Percentiles rank a stretch among this genome's conserved stretches.
Evolutionary conservation across 2,797 vertebrate genomes (phyloP).

Genomic region (Peromyscus nudipes): DNA sequence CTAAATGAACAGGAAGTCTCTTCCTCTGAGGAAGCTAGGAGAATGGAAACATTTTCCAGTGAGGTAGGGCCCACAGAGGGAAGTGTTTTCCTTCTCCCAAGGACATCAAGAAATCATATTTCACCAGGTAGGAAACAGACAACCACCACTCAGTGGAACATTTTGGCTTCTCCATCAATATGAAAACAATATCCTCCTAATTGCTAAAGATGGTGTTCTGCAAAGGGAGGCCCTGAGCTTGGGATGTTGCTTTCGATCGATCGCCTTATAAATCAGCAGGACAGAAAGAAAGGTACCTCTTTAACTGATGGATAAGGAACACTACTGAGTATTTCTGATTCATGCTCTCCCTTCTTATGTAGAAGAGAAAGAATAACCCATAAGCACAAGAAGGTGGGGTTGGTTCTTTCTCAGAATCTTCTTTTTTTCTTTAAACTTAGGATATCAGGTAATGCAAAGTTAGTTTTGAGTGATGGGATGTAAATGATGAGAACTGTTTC

Average conservation of each 20-base stretch:
- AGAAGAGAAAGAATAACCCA: background rate
- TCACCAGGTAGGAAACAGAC: constrained; percentile 55
- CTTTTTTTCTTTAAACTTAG: background rate
- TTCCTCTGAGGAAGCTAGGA: constrained; percentile 64
- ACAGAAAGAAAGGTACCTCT: background rate
- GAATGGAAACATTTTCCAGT: constrained; percentile 59
- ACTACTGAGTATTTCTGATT: background rate
- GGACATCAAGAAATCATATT: constrained; percentile 65
- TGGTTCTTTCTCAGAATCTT: background rate
- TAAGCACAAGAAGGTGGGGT: background rate
- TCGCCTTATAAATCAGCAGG: constrained; percentile 53
- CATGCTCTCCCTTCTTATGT: constrained; percentile 3
- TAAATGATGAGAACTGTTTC: constrained; percentile 32
- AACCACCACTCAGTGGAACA: constrained; percentile 45
- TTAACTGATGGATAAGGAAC: background rate
- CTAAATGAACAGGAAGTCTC: constrained; percentile 70
- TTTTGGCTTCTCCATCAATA: constrained; percentile 72
- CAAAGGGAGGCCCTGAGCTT: background rate
- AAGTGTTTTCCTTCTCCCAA: constrained; percentile 51
- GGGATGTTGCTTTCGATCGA: constrained; percentile 8
- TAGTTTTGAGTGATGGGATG: constrained; percentile 18
- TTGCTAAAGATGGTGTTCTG: constrained; percentile 57
- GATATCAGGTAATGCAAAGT: constrained; percentile 41
- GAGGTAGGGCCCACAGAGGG: background rate
- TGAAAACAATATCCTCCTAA: constrained; percentile 68